Base-by-base conservation (phyloP, 2,797 vertebrate genomes). In the Chrysolophus pictus region DNA sequence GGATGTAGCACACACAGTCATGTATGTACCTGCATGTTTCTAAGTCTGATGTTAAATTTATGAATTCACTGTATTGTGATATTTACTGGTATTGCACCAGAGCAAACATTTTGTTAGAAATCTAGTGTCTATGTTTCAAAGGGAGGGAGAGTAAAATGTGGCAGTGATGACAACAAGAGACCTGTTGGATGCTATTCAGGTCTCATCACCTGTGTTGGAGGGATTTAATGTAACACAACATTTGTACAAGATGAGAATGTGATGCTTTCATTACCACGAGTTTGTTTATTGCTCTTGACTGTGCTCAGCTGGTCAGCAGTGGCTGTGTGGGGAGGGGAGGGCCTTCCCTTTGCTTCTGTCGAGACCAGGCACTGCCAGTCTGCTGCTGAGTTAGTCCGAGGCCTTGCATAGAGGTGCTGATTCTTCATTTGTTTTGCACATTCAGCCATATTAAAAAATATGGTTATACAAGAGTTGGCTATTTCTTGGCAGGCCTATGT, bases 151-250 rank as follows among this genome's bases (percentile, higher is more conserved):
- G 1, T 0, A 0, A 76, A 35, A 19, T 2, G 7, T 17, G 35
- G 11, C 41, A 4, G 9, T 0, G 0, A 4, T 16, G 9, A 14
- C 4, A 10, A 44, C 0, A 2, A 24, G 11, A 39, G 49, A 35
- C 17, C 31, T 2, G 2, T 28, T 10, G 35, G 42, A 22, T 17
- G 53, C 14, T 31, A 28, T 51, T 51, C 9, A 28, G 49, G 0
- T 13, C 85, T 49, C 14, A 9, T 1, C 4, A 17, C 7, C 39
- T 11, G 1, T 15, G 14, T 15, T 16, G 33, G 10, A 29, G 35
- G 18, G 9, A 77, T 14, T 26, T 35, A 3, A 24, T 87, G 35
- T 35, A 35, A 70, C 46, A 39, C 28, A 33, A 14, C 14, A 4
- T 31, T 70, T 35, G 3, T 24, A 11, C 0, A 2, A 49, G 24